These are phyloP conservation scores for Heliconius sara DNA, from an alignment of 2,888 invertebrate species.

Conservation along the genomic window DNA sequence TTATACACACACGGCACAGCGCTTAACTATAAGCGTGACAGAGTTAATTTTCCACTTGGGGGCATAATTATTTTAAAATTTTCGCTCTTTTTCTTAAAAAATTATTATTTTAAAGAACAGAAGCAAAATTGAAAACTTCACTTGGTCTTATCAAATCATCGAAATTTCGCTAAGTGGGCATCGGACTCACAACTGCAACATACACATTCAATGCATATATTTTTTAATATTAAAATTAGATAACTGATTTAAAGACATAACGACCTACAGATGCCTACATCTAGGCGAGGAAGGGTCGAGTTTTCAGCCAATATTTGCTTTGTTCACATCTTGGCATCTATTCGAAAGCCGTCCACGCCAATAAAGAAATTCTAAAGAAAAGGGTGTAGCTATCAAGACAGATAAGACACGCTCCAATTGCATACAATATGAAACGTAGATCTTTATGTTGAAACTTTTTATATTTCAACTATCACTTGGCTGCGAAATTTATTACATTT, in stretches of 20 bases:
- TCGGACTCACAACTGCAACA: too few relatives aligned
- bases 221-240: not conserved
- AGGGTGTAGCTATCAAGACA: slow-evolving; percentile 45
- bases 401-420: slow-evolving; percentile 54
- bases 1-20: not conserved
- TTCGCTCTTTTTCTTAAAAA: too few relatives aligned
- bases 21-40: not conserved
- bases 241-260: slow-evolving; percentile 44
- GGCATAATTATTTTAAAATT: too few relatives aligned
- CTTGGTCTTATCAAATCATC: too few relatives aligned
- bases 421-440: slow-evolving; percentile 40
- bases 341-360: slow-evolving; percentile 45
- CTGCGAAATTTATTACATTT: not conserved
- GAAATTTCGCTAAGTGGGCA: too few relatives aligned
- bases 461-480: slow-evolving; percentile 16
- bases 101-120: too few relatives aligned
- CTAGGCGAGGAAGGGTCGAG: slow-evolving; percentile 54
- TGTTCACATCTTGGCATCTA: slow-evolving; percentile 68
- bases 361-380: slow-evolving; percentile 46
- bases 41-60: too few relatives aligned
- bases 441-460: slow-evolving; percentile 10
- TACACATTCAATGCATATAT: too few relatives aligned
- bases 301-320: slow-evolving; percentile 56
- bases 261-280: slow-evolving; percentile 49
- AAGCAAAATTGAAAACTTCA: too few relatives aligned